Percentiles rank a stretch among this genome's conserved stretches.
These are phyloP conservation scores for Rafetus swinhoei DNA, from an alignment of 2,113 vertebrate species.

Conservation along the genomic window DNA sequence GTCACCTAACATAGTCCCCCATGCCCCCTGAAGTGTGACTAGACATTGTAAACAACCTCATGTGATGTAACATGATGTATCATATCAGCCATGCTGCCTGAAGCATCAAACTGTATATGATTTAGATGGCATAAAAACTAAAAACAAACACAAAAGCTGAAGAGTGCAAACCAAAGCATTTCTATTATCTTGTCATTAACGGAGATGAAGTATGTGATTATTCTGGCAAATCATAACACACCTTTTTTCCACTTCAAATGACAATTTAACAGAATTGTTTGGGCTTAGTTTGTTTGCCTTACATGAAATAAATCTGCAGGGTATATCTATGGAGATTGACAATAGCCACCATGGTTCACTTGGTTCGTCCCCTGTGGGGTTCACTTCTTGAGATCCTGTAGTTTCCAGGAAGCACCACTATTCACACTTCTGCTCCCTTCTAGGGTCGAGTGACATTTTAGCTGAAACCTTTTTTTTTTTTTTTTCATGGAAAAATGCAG, in stretches of 20 bases:
- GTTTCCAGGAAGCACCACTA: conserved; percentile 3
- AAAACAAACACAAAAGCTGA: neutral
- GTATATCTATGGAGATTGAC: conserved; percentile 27
- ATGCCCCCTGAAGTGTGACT: conserved; percentile 52
- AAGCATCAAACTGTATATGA: neutral
- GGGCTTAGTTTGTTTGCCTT: conserved; percentile 15
- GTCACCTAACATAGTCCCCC: conserved; percentile 22
- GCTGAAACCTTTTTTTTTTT: neutral
- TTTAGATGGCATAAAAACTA: neutral
- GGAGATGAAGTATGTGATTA: conserved; percentile 29
- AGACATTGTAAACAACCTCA: conserved; percentile 50
- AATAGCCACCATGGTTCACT: neutral
- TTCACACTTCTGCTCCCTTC: neutral
- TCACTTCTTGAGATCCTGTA: neutral
- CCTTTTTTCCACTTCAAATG: conserved; percentile 36
- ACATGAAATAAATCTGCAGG: neutral
- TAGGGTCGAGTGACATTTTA: neutral
- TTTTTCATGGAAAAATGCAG: neutral
- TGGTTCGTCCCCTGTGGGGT: neutral
- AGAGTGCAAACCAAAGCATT: neutral
- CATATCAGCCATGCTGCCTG: neutral
- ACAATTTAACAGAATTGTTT: neutral
- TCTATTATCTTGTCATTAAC: conserved; percentile 13
- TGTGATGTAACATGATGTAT: neutral
- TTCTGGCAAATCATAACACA: conserved; percentile 16